Conservation (phyloP, 2,113 vertebrate species). For the Sphyrna mokarran region DNA sequence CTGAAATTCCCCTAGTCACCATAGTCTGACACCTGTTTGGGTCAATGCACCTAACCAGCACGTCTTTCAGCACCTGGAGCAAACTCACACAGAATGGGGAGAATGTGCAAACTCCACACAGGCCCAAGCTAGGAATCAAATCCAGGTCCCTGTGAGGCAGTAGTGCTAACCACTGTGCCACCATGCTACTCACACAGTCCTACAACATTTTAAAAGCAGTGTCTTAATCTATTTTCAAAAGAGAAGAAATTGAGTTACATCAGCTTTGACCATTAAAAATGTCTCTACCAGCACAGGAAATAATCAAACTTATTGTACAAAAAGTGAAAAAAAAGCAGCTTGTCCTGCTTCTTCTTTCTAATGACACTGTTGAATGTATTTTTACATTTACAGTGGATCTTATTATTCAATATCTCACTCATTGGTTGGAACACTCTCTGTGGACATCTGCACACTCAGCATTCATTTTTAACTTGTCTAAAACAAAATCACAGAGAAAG, state of each 20-base stretch:
- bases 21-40: no score
- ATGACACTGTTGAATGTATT: not conserved
- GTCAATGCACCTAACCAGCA: no score
- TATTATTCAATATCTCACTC: not conserved
- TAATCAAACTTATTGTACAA: not conserved
- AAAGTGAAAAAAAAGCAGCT: not conserved
- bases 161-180: no score
- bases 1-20: no score
- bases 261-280: not conserved
- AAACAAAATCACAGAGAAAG: not conserved
- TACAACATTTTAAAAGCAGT: not conserved
- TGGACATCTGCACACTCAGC: not conserved
- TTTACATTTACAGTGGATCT: not conserved
- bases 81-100: no score
- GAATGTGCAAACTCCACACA: no score
- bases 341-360: not conserved
- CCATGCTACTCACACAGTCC: not conserved
- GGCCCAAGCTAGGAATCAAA: no score
- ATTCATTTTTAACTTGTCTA: not conserved
- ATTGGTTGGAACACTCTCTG: not conserved
- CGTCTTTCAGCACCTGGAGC: no score
- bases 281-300: not conserved
- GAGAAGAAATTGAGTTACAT: not conserved
- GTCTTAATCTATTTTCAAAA: not conserved
- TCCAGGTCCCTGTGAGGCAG: no score